Base-by-base conservation (phyloP, 2,113 vertebrate species). In the Aplodontia rufa region DNA sequence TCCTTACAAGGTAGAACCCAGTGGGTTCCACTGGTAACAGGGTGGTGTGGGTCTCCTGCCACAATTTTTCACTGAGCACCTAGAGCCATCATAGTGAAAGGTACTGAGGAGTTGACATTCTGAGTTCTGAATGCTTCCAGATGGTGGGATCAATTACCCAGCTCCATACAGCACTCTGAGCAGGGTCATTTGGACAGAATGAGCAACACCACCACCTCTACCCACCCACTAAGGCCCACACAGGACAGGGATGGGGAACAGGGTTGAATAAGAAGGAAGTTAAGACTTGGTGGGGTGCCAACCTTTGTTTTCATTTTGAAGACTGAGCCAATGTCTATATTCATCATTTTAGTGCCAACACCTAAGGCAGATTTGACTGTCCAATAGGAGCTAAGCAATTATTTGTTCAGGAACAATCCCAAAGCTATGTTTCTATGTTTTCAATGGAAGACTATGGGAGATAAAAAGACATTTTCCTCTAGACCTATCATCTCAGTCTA, bases 161-260 rank as follows among this genome's bases (percentile, higher is more conserved):
- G 53, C 64, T 81, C 66, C 22, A 19, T 28, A 40, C 7, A 64
- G 16, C 5, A 7, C 45, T 72, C 53, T 7, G 19, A 24, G 12
- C 24, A 9, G 11, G 40, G 28, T 58, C 72, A 40, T 90, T 32
- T 55, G 49, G 19, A 9, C 9, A 51, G 28, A 78, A 28, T 1
- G 2, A 76, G 37, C 32, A 64, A 3, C 55, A 22, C 2, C 40
- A 40, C 26, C 35, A 62, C 40, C 68, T 47, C 40, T 16, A 7
- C 35, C 26, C 28, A 14, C 28, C 40, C 1, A 0, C 30, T 7
- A n/a, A n/a, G 51, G 26, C 11, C 32, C 51, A 51, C 20, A 74
- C 6, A 84, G 45, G 55, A 3, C 6, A 42, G 9, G 51, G 51
- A 35, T 35, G 51, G 47, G 2, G 14, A 55, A 62, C 30, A 88